A percentile compares a stretch with the other conserved stretches of the same genome.
Evolutionary conservation across 1,140 invertebrate species (phyloP).

Genomic region (Drosophila aff.): DNA sequence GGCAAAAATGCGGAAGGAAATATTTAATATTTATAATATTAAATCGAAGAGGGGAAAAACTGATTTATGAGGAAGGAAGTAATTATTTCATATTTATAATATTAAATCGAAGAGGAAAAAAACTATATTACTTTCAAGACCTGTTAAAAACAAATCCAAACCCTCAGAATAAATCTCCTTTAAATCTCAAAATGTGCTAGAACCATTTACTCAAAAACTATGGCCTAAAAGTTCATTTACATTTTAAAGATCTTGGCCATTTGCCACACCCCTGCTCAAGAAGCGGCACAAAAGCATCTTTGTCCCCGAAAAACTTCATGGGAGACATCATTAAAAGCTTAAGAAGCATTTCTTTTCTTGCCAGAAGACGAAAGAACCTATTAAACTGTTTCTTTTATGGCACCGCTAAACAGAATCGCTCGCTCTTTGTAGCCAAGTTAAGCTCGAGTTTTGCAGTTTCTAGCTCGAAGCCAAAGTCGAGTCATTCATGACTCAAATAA

Average conservation of each 20-base stretch:
- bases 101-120: not conserved
- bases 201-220: conserved; percentile 3
- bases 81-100: not conserved
- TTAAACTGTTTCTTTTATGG: conserved; percentile 78
- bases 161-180: not conserved
- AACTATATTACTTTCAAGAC: not conserved
- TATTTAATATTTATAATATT: not conserved
- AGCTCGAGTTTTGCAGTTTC: conserved; percentile 24
- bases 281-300: conserved; percentile 35
- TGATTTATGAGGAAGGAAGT: not conserved
- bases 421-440: conserved; percentile 39
- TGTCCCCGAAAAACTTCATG: conserved; percentile 39
- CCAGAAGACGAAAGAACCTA: conserved; percentile 42
- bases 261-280: conserved; percentile 36
- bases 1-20: not conserved
- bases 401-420: conserved; percentile 69
- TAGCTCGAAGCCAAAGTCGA: conserved; percentile 45
- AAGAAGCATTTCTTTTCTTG: conserved; percentile 38
- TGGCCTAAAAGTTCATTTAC: conserved; percentile 24
- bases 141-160: not conserved
- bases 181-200: not conserved
- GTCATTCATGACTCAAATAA: conserved; percentile 62
- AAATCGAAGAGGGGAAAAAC: not conserved
- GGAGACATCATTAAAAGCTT: conserved; percentile 57
- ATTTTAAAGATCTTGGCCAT: conserved; percentile 16